These are phyloP conservation scores for Nephotettix cincticeps DNA, from an alignment of 1,140 invertebrate genomes.

Conservation along the genomic window DNA sequence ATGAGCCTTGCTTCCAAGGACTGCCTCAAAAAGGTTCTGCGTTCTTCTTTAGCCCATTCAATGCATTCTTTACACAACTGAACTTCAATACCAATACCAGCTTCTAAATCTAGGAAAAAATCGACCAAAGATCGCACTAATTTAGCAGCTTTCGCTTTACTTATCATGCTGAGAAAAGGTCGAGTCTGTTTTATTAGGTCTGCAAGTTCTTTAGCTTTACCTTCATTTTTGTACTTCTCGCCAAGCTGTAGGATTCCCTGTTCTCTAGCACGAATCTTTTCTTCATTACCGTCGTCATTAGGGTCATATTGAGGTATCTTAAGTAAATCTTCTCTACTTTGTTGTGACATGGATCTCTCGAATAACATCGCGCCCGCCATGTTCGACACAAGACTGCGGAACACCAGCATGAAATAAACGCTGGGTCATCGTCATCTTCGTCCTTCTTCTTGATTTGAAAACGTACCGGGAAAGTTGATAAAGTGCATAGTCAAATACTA, in stretches of 20 bases:
- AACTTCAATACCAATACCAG: slow-evolving; percentile 85
- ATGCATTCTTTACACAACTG: slow-evolving; percentile 96
- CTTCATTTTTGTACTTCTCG: slow-evolving; percentile 86
- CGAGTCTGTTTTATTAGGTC: slow-evolving; percentile 91
- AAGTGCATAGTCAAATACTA: no score
- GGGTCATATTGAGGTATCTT: slow-evolving; percentile 66
- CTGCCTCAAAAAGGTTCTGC: slow-evolving; percentile 94
- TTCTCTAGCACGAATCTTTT: slow-evolving; percentile 85
- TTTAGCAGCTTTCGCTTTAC: slow-evolving; percentile 99
- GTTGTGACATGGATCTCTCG: slow-evolving; percentile 68
- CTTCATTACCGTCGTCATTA: slow-evolving; percentile 56
- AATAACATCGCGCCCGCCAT: slow-evolving; percentile 88
- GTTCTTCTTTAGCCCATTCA: slow-evolving; percentile 98
- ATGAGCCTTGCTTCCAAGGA: slow-evolving; percentile 92
- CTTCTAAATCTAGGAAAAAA: slow-evolving; percentile 95
- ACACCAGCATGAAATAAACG: neutral
- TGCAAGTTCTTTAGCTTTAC: slow-evolving; percentile 90
- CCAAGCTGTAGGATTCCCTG: slow-evolving; percentile 87
- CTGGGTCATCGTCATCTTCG: neutral
- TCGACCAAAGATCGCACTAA: slow-evolving; percentile 95
- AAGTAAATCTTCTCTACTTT: slow-evolving; percentile 67
- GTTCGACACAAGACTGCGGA: slow-evolving; percentile 40
- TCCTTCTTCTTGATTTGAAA: no score
- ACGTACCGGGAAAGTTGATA: no score
- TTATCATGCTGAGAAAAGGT: slow-evolving; percentile 91